Evolutionary conservation across 2,888 invertebrate genomes (phyloP), one percentile per base, ranked within the genome.

Genomic region (Nemotelus nigrinus): DNA sequence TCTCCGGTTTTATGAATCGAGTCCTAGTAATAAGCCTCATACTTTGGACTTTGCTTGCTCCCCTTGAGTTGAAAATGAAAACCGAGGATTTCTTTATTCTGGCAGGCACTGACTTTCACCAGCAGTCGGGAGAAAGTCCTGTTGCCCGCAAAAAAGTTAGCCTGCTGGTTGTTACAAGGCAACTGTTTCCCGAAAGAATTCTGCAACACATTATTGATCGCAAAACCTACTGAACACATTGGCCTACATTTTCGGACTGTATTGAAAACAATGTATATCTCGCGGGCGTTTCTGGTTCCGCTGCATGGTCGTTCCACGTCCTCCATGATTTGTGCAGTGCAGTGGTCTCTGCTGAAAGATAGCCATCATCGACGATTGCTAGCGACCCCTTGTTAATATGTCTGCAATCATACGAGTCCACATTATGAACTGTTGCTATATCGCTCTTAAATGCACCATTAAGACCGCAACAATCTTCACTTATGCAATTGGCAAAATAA

Each of bases 161-260:
- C 3, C 41, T 8, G 8, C 10, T 43, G 70, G 10, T 55, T 55
- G 41, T 50, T 50, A 65, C 65, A 8, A 65, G 47, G 4, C 43
- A 8, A 63, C 63, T 65, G 65, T 8, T n/a, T 63, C 43, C 55
- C 6, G 50, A 74, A 63, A 50, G 39, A 60, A 63, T 63, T 63
- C 74, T 63, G 63, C 50, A 63, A 48, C 48, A n/a, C 63, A 63
- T 74, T 74, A 74, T 67, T 72, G 79, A 74, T 79, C 79, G 79
- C 74, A 68, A 79, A 77, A 79, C 77, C 79, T 75, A 77, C 74
- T 77, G 77, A 79, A 79, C 77, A 77, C 50, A 64, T 47, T 76
- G 76, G 74, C 77, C 65, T 60, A 74, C 48, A 74, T 74, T 74
- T 74, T 41, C 4, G 48, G 39, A 39, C 48, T 4, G 70, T 55